These are phyloP conservation scores for Synanthedon myopaeformis DNA, from an alignment of 2,888 invertebrate genomes.

Conservation along the genomic window DNA sequence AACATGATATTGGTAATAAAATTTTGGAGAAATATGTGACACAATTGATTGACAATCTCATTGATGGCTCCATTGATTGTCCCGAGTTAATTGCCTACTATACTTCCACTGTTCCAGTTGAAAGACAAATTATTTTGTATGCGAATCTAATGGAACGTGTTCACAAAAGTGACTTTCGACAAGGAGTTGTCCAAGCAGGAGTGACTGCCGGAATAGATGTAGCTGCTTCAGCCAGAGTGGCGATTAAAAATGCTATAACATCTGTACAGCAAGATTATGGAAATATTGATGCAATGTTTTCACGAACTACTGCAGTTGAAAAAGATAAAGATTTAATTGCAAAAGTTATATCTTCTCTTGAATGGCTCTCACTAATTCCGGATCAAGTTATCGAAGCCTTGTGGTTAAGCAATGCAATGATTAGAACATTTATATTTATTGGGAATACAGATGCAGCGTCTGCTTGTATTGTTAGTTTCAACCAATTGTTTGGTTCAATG, in stretches of 20 bases:
- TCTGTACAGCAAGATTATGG: conserved; percentile 60
- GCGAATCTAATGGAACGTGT: conserved; percentile 78
- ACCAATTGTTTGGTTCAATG: conserved; percentile 48
- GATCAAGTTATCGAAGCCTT: conserved; percentile 84
- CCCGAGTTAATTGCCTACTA: conserved; percentile 88
- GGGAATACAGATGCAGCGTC: conserved; percentile 87
- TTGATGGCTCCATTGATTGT: conserved; percentile 71
- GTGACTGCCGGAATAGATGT: conserved; percentile 83
- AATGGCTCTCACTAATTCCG: conserved; percentile 87
- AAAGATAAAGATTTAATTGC: conserved; percentile 52
- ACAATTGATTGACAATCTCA: conserved; percentile 72
- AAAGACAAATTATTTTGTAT: conserved; percentile 68
- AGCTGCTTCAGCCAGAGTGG: conserved; percentile 84
- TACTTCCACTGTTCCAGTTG: conserved; percentile 78
- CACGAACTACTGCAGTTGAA: conserved; percentile 74
- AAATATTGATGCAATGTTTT: conserved; percentile 69
- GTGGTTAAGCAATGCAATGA: conserved; percentile 89
- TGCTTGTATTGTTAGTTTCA: conserved; percentile 69
- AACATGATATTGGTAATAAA: conserved; percentile 78
- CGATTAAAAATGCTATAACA: conserved; percentile 79
- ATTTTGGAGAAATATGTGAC: conserved; percentile 81
- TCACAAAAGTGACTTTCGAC: conserved; percentile 74
- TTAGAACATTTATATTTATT: conserved; percentile 84
- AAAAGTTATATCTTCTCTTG: conserved; percentile 73
- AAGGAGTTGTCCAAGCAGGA: conserved; percentile 77